A percentile compares a stretch with the other conserved stretches of the same genome.
These are phyloP conservation scores for Lampris megalopsis DNA, from an alignment of 2,113 vertebrate species.

Conservation along the genomic window DNA sequence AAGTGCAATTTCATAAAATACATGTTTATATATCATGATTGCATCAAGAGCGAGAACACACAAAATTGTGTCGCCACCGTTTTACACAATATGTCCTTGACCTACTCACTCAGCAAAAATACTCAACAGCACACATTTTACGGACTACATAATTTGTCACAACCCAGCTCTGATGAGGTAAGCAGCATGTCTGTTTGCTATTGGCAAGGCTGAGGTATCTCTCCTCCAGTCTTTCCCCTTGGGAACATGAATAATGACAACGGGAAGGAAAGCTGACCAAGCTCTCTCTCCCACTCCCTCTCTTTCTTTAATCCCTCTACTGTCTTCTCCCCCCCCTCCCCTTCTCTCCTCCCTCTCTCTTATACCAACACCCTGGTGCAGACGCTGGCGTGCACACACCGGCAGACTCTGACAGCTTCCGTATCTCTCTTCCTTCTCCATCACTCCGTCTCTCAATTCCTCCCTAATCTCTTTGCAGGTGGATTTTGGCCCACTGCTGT, in stretches of 20 bases:
- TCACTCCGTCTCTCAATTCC: slow-evolving; percentile 46
- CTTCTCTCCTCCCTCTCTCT: slow-evolving; percentile 62
- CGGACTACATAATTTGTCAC: slow-evolving; percentile 37
- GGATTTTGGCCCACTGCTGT: slow-evolving; percentile 64
- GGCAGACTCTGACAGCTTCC: slow-evolving; percentile 69
- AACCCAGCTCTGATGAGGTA: slow-evolving; percentile 27
- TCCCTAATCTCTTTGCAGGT: slow-evolving; percentile 46
- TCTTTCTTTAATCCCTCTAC: slow-evolving; percentile 28
- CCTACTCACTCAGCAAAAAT: slow-evolving; percentile 37
- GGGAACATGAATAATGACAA: slow-evolving; percentile 69
- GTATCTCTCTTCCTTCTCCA: slow-evolving; percentile 58
- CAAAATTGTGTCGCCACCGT: neutral
- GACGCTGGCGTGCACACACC: slow-evolving; percentile 68
- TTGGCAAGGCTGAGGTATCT: slow-evolving; percentile 10
- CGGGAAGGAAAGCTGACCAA: slow-evolving; percentile 64
- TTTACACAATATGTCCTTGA: neutral
- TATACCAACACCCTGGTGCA: slow-evolving; percentile 75
- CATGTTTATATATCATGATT: neutral
- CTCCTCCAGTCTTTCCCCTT: slow-evolving; percentile 39
- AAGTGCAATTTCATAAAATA: neutral
- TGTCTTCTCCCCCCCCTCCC: slow-evolving; percentile 26
- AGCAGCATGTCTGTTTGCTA: slow-evolving; percentile 47
- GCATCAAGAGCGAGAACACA: neutral
- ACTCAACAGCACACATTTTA: slow-evolving; percentile 6
- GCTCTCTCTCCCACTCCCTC: slow-evolving; percentile 54